Base-by-base conservation (phyloP, 2,888 invertebrate species). In the Chloromyia formosa region DNA sequence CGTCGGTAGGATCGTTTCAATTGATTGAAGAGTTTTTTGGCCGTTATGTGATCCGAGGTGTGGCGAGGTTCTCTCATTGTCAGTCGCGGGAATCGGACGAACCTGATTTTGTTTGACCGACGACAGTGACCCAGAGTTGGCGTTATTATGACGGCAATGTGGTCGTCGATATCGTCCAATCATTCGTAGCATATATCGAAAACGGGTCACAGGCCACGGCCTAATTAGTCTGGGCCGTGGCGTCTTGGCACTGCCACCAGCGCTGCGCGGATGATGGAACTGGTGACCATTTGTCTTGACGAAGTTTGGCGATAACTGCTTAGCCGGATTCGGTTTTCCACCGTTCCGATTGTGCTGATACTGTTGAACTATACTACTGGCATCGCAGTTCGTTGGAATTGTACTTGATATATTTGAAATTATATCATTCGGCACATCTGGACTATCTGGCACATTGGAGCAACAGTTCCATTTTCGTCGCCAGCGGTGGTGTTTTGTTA, bases 401-500 rank as follows among this genome's bases (percentile, higher is more conserved):
- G 61, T 76, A 64, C 54, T 75, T 61, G 84, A 80, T 61, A 85
- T 79, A 1, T 87, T 83, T n/a, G 83, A 81, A 20, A 85, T 79
- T 42, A 84, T 84, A 80, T 88, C 88, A 73, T 86, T 86, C 69
- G 87, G 87, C 79, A 88, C 87, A 80, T 89, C 88, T 0, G 89
- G 89, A 82, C 89, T 89, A 77, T 89, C 89, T 0, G 89, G 89
- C 9, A 88, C 88, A 42, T 87, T 87, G 58, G 87, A 84, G 79
- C 89, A 89, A 79, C 89, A 89, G 79, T 88, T 89, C 89, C 89
- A 89, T 84, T 87, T 88, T 79, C 87, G 86, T 49, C 86, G 83
- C 85, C 85, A 86, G 27, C 86, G 82, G 77, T 86, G 86, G 75
- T 85, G 84, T 75, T 86, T 86, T 23, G 85, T 84, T 49, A 86